These are phyloP conservation scores for Hystrix cristata DNA, from an alignment of 2,113 vertebrate genomes.

Conservation along the genomic window DNA sequence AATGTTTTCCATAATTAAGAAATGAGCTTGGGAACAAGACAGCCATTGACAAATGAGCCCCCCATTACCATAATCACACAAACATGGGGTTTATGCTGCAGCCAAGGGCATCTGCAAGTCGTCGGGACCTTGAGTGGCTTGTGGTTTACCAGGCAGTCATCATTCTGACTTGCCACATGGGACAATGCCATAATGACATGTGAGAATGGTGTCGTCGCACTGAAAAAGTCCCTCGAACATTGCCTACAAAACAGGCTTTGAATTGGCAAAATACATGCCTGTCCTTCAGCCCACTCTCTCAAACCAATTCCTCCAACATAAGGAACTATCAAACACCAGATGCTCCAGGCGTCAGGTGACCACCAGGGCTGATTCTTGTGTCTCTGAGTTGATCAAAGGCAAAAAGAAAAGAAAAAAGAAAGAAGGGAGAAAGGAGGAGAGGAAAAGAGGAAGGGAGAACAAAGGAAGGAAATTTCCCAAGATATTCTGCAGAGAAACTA, in stretches of 20 bases:
- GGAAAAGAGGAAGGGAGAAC: neutral
- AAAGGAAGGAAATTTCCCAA: neutral
- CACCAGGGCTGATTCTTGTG: neutral
- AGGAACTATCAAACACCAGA: neutral
- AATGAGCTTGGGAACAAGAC: neutral
- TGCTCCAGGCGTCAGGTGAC: neutral
- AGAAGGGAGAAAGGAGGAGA: neutral
- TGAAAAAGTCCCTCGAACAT: neutral
- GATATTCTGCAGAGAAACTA: neutral
- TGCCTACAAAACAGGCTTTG: neutral
- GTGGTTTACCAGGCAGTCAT: neutral
- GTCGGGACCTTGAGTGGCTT: neutral
- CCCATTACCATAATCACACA: neutral
- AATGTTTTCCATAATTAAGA: constrained; percentile 19
- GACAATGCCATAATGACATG: neutral
- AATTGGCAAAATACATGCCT: neutral
- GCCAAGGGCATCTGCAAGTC: neutral
- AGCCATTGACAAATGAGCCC: neutral
- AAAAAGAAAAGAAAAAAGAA: constrained; percentile 1
- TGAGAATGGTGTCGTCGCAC: neutral
- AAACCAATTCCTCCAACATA: neutral
- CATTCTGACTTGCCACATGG: neutral
- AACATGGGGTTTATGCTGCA: neutral
- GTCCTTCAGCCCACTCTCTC: neutral
- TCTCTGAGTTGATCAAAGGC: constrained; percentile 12